Conservation (phyloP, 1,140 invertebrate species). For the Melipona quadrifasciata region DNA sequence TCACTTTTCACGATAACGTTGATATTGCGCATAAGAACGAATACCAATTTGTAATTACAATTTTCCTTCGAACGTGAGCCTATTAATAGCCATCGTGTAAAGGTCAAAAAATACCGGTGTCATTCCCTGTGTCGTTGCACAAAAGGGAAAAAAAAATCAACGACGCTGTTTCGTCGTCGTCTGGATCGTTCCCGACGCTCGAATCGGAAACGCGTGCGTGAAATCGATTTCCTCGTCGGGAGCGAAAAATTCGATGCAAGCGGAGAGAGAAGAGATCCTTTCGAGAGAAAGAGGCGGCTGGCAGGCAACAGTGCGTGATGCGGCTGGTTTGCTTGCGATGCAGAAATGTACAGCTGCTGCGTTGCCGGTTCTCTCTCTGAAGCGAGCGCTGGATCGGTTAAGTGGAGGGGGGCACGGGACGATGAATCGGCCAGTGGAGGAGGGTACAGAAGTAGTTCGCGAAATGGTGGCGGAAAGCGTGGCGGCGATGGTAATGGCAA, state of each 20-base stretch:
- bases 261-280: background rate
- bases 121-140: background rate
- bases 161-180: background rate
- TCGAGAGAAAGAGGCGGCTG: background rate
- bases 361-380: constrained; percentile 20
- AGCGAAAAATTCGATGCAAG: too few species aligned
- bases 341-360: constrained; percentile 19
- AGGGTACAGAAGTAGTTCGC: constrained; percentile 6
- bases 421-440: constrained; percentile 14
- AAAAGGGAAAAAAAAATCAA: background rate
- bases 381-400: background rate
- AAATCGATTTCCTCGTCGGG: too few species aligned
- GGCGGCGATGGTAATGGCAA: constrained; percentile 53
- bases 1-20: background rate
- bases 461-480: constrained; percentile 21
- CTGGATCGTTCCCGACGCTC: too few species aligned
- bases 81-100: constrained; percentile 1
- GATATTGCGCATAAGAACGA: background rate
- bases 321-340: background rate
- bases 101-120: background rate
- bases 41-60: background rate
- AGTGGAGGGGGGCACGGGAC: background rate
- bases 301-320: too few species aligned
- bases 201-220: background rate
- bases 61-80: background rate